phyloP scores from a whole-genome alignment of 2,888 invertebrate genomes.

The Lutraria lutraria region DNA sequence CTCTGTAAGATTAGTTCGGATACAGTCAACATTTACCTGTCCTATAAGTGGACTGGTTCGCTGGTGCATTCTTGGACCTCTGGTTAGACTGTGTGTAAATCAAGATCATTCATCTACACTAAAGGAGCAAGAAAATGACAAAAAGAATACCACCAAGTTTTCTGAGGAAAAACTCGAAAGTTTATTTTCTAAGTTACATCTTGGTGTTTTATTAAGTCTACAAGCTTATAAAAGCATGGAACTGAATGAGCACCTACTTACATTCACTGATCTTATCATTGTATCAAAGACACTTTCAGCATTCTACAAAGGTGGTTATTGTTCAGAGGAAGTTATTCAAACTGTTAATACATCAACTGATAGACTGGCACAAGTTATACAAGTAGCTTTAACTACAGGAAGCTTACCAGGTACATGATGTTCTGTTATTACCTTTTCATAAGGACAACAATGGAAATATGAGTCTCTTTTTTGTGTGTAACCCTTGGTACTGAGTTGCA shows the following conservation, averaged over 20 bases:
- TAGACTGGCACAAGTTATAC: conserved; percentile 93
- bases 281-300: conserved; percentile 68
- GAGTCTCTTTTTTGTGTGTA: too few relatives aligned
- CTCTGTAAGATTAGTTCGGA: conserved; percentile 80
- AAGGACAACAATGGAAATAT: too few relatives aligned
- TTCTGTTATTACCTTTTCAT: background rate
- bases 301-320: conserved; percentile 59
- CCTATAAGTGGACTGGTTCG: conserved; percentile 81
- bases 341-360: conserved; percentile 90
- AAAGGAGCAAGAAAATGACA: conserved; percentile 8
- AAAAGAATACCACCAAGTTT: conserved; percentile 12
- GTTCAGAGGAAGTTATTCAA: conserved; percentile 87
- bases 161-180: conserved; percentile 60
- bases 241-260: conserved; percentile 74
- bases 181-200: conserved; percentile 80
- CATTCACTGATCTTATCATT: conserved; percentile 73
- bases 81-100: conserved; percentile 60
- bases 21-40: conserved; percentile 80
- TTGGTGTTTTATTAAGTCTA: conserved; percentile 79
- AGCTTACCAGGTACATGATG: conserved; percentile 90
- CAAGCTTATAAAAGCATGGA: conserved; percentile 76
- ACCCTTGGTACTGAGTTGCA: background rate
- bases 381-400: conserved; percentile 92
- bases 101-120: conserved; percentile 13
- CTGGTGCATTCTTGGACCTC: conserved; percentile 82